These are phyloP conservation scores for Hylaeus anthracinus DNA, from an alignment of 1,140 invertebrate species.

Conservation along the genomic window DNA sequence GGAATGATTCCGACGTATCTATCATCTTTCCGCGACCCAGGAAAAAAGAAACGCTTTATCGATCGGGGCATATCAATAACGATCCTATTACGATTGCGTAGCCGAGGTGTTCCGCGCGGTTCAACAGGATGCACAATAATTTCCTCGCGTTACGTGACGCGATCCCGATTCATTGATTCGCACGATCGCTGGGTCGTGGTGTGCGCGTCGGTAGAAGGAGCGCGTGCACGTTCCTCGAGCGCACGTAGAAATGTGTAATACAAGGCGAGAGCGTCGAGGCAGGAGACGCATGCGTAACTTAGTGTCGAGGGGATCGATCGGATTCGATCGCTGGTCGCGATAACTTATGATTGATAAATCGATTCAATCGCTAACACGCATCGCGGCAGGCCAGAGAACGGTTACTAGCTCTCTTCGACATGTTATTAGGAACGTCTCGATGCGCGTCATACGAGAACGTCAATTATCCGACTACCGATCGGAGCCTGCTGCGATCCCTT, in stretches of 20 bases:
- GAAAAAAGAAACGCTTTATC: conserved; percentile 10
- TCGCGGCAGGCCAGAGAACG: neutral
- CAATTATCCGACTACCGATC: conserved; percentile 46
- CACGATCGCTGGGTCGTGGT: conserved; percentile 18
- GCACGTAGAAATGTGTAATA: conserved; percentile 32
- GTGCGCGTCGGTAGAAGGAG: neutral
- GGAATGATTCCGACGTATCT: neutral
- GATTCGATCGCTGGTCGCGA: conserved; percentile 39
- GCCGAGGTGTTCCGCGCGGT: neutral
- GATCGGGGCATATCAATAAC: conserved; percentile 27
- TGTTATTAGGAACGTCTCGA: conserved; percentile 42
- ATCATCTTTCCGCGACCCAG: neutral
- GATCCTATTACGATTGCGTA: conserved; percentile 2
- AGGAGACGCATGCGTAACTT: conserved; percentile 31
- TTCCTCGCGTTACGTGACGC: conserved; percentile 40
- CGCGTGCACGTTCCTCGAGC: neutral
- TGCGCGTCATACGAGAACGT: conserved; percentile 40
- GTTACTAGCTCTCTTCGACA: conserved; percentile 31
- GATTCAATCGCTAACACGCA: conserved; percentile 45
- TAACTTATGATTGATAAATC: conserved; percentile 60
- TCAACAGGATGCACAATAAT: conserved; percentile 42
- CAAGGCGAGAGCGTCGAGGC: neutral
- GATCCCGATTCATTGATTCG: conserved; percentile 47
- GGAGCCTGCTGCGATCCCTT: neutral
- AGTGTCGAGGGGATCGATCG: conserved; percentile 25